A percentile compares a stretch with the other conserved stretches of the same genome.
phyloP scores from a whole-genome alignment of 2,113 vertebrate species.

The Apaloderma vittatum region DNA sequence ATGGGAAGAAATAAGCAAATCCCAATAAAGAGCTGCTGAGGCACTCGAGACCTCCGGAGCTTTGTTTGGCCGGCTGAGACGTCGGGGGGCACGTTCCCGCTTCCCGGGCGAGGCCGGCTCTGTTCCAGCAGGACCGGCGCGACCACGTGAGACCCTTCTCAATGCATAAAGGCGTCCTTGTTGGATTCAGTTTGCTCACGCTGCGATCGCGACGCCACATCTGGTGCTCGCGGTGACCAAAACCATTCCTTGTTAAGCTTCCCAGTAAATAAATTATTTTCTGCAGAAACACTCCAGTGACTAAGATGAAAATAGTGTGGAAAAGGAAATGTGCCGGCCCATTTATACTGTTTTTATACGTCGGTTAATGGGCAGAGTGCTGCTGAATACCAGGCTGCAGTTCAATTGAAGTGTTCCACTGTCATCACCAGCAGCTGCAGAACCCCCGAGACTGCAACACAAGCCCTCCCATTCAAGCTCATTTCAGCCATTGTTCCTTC shows the following conservation, averaged over 20 bases:
- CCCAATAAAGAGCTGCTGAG: accelerated
- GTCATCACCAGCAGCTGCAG: constrained; percentile 76
- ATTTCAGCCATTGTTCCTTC: constrained; percentile 75
- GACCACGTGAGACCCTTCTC: not conserved
- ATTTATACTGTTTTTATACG: constrained; percentile 33
- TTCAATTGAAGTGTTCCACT: constrained; percentile 36
- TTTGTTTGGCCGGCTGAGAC: not conserved
- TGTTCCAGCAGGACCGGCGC: not conserved
- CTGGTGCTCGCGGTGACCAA: not conserved
- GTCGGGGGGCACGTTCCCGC: not conserved
- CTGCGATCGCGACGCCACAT: not conserved
- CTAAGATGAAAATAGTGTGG: constrained; percentile 7
- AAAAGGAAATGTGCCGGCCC: constrained; percentile 24
- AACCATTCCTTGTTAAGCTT: constrained; percentile 10
- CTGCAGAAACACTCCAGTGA: constrained; percentile 28
- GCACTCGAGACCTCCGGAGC: not conserved
- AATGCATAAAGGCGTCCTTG: constrained; percentile 33
- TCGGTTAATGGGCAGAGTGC: constrained; percentile 55
- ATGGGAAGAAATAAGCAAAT: not conserved
- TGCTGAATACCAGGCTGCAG: constrained; percentile 41
- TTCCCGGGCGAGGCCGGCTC: not conserved
- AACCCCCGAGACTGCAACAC: constrained; percentile 30
- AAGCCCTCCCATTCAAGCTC: constrained; percentile 71
- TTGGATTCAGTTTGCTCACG: not conserved
- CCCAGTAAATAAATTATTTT: constrained; percentile 34